A percentile compares a stretch with the other conserved stretches of the same genome.
phyloP scores from a whole-genome alignment of 1,140 invertebrate genomes.

The Zaprionus lachaisei region DNA sequence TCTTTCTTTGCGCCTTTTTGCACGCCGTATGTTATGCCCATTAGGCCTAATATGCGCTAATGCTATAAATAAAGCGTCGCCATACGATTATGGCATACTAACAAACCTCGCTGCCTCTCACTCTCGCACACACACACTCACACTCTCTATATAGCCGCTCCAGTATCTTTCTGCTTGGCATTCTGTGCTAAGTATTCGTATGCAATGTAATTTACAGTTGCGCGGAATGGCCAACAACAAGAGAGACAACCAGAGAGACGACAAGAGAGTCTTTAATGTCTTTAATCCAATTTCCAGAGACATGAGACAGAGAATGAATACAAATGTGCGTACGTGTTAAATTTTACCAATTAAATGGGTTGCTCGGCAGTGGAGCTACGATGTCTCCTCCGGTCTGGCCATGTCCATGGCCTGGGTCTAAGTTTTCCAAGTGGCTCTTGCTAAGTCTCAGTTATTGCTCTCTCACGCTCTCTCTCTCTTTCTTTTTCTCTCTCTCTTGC shows the following conservation, averaged over 20 bases:
- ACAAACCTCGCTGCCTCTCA: conserved; percentile 56
- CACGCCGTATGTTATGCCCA: conserved; percentile 71
- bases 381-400: conserved; percentile 15
- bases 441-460: conserved; percentile 44
- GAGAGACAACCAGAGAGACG: neutral
- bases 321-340: conserved; percentile 82
- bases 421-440: conserved; percentile 28
- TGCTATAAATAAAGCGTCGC: conserved; percentile 79
- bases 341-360: conserved; percentile 81
- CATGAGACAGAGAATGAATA: conserved; percentile 79
- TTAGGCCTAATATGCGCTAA: conserved; percentile 81
- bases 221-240: conserved; percentile 41
- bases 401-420: conserved; percentile 18
- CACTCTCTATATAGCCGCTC: neutral
- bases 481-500: neutral
- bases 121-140: neutral
- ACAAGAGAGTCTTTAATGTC: conserved; percentile 70
- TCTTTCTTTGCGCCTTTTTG: conserved; percentile 16
- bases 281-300: conserved; percentile 78
- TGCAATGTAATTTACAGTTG: conserved; percentile 79
- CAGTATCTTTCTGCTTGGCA: neutral
- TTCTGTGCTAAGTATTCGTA: conserved; percentile 56
- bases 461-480: neutral
- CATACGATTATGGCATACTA: conserved; percentile 82
- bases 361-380: conserved; percentile 39